These are phyloP conservation scores for Columba livia DNA, from an alignment of 2,113 vertebrate species.

Conservation along the genomic window DNA sequence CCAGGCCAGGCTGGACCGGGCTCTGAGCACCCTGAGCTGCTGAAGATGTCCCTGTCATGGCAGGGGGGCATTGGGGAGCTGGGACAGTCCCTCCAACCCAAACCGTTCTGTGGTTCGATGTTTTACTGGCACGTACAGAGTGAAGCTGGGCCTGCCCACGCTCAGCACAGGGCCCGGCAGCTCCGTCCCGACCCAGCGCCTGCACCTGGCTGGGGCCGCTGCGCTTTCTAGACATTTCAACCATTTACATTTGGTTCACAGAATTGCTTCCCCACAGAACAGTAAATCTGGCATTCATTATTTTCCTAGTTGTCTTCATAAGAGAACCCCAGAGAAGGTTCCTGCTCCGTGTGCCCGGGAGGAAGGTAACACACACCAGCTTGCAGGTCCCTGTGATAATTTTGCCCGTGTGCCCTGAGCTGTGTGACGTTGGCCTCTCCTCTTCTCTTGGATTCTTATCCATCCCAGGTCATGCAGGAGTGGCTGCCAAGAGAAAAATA, in stretches of 20 bases:
- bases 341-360: rapidly evolving
- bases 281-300: background rate
- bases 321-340: background rate
- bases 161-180: rapidly evolving
- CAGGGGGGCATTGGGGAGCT: too few relatives aligned
- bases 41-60: too few relatives aligned
- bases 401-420: background rate
- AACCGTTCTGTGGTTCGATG: too few relatives aligned
- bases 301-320: background rate
- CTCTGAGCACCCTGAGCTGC: too few relatives aligned
- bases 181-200: rapidly evolving
- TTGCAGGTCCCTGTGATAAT: rapidly evolving
- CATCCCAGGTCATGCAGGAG: background rate
- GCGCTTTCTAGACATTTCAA: background rate
- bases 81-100: too few relatives aligned
- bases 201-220: background rate
- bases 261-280: background rate
- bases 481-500: background rate
- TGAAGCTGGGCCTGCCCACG: background rate
- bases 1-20: too few relatives aligned
- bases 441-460: background rate
- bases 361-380: rapidly evolving
- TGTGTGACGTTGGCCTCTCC: background rate
- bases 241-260: background rate
- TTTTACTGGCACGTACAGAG: rapidly evolving